Evolutionary conservation across 1,140 invertebrate genomes (phyloP).

Genomic region (Metaphire vulgaris): DNA sequence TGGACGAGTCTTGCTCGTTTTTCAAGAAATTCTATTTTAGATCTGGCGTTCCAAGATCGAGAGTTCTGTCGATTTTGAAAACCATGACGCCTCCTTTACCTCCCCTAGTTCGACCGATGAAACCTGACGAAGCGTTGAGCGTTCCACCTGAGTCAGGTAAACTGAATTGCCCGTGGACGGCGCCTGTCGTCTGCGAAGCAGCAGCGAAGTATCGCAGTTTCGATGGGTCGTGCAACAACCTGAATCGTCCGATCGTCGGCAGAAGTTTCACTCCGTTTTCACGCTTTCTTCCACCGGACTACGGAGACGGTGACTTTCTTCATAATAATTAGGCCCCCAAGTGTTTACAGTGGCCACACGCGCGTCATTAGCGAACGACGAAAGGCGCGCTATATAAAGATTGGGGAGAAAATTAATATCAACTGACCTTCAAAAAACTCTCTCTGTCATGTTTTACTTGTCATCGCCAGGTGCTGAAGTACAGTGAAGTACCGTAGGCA

Average conservation of each 20-base stretch:
- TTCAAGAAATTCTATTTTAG: too few relatives aligned
- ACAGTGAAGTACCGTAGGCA: too few relatives aligned
- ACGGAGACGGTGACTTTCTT: slow-evolving; percentile 82
- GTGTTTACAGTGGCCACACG: too few relatives aligned
- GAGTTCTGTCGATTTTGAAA: not conserved
- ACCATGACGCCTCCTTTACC: not conserved
- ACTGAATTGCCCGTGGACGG: not conserved
- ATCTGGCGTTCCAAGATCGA: not conserved
- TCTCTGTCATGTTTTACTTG: too few relatives aligned
- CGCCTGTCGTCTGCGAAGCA: not conserved
- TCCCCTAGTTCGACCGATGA: not conserved
- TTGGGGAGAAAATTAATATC: too few relatives aligned
- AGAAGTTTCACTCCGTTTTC: slow-evolving; percentile 76
- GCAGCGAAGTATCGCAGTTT: slow-evolving; percentile 68
- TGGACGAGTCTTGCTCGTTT: too few relatives aligned
- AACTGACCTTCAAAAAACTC: too few relatives aligned
- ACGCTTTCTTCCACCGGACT: slow-evolving; percentile 72
- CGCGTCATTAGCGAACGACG: too few relatives aligned
- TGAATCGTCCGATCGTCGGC: slow-evolving; percentile 78
- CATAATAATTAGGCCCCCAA: too few relatives aligned
- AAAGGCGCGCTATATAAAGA: too few relatives aligned
- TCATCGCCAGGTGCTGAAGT: too few relatives aligned
- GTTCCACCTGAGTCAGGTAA: not conserved
- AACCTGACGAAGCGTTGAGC: not conserved
- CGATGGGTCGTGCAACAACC: slow-evolving; percentile 89